Base-by-base conservation (phyloP, 2,888 invertebrate genomes). In the Carabus problematicus region DNA sequence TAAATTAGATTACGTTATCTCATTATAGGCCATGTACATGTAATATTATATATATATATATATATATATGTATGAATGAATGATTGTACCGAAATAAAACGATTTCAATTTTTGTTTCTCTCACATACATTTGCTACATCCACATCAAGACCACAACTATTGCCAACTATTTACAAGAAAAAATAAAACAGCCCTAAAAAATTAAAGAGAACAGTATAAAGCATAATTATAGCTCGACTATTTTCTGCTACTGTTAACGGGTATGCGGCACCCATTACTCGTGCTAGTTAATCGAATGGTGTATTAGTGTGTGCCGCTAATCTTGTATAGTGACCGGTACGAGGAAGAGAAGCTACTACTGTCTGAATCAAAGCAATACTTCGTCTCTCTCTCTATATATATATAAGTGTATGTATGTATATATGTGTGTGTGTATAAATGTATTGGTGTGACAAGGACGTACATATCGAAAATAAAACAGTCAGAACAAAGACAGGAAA, bases 401-500 rank as follows among this genome's bases (percentile, higher is more conserved):
- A 64, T 59, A 59, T 45, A 45, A 1, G 45, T 43, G 19, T 61
- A 12, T 61, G 59, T 52, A 42, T 59, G 59, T 56, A 42, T 63
- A 18, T 62, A 49, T 45, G 59, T 52, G 52, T 59, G 59, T 56
- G 52, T 63, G 9, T 62, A 49, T 45, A 42, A 55, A 58, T 49
- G 58, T 60, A 67, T 62, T 69, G 62, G 69, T 62, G 69, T 55
- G 69, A 69, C 62, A 69, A 62, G 62, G 69, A 69, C 69, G 40
- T 61, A 41, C 42, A 55, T 19, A 61, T 55, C 62, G 62, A 69
- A 68, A 70, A 68, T 66, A 63, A 70, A 70, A 70, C 64, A 64
- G 66, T 61, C 61, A 60, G 60, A 70, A 70, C 64, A 67, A 66
- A 70, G 70, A 70, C 70, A 70, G 70, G 70, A 70, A 70, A 70